Percentiles rank a stretch among this genome's conserved stretches.
phyloP scores from a whole-genome alignment of 2,888 invertebrate genomes.

The Rhopalosiphum nymphaeae region DNA sequence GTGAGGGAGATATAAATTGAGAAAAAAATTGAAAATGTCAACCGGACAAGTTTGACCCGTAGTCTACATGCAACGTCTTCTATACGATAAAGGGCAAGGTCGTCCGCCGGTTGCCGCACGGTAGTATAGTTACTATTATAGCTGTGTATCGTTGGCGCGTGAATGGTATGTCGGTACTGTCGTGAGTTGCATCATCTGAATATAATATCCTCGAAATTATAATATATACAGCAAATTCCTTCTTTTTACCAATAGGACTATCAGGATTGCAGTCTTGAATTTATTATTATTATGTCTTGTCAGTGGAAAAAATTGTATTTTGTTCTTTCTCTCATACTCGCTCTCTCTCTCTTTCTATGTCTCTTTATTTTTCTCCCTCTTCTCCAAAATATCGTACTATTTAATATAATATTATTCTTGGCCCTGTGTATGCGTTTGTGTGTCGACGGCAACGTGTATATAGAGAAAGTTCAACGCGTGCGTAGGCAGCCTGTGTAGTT shows the following conservation, averaged over 20 bases:
- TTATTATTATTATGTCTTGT: not conserved
- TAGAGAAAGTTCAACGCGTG: constrained; percentile 63
- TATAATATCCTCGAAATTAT: constrained; percentile 28
- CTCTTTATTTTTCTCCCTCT: not conserved
- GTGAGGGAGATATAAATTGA: not conserved
- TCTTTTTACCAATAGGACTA: not conserved
- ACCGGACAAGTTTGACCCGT: constrained; percentile 30
- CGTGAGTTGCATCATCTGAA: constrained; percentile 29
- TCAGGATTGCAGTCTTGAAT: not conserved
- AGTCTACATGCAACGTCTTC: not conserved
- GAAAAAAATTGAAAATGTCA: constrained; percentile 48
- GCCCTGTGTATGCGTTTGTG: constrained; percentile 16
- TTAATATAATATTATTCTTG: constrained; percentile 24
- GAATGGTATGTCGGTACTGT: constrained; percentile 27
- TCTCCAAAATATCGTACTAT: not conserved
- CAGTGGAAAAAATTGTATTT: not conserved
- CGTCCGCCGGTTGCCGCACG: not conserved
- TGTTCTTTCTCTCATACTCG: not conserved
- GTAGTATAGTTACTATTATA: not conserved
- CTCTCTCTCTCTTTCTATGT: not conserved
- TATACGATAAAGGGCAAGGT: constrained; percentile 57
- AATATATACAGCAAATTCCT: not conserved
- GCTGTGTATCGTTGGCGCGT: not conserved
- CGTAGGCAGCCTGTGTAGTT: constrained; percentile 35
- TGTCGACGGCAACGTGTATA: not conserved